These are phyloP conservation scores for Cephus spinipes DNA, from an alignment of 2,888 invertebrate genomes.

Conservation along the genomic window DNA sequence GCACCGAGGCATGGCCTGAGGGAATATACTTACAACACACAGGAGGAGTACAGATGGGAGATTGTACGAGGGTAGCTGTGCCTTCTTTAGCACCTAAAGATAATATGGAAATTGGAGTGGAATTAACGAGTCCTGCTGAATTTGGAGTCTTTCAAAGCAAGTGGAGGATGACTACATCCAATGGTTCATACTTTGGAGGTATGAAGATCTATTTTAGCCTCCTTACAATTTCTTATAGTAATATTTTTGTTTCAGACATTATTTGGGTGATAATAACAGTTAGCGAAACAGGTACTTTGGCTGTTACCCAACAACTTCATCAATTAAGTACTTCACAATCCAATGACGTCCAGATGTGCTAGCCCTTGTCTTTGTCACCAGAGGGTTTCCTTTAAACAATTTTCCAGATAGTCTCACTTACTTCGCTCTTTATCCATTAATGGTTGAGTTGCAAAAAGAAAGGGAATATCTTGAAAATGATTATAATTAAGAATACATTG, in stretches of 20 bases:
- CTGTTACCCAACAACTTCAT: constrained; percentile 82
- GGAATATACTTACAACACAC: constrained; percentile 83
- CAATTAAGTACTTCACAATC: constrained; percentile 69
- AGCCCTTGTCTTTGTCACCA: constrained; percentile 45
- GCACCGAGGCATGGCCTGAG: constrained; percentile 88
- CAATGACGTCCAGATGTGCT: constrained; percentile 63
- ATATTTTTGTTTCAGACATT: constrained; percentile 72
- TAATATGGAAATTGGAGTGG: constrained; percentile 80
- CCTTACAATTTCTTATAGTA: constrained; percentile 8
- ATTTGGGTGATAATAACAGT: constrained; percentile 87
- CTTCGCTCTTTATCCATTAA: constrained; percentile 17
- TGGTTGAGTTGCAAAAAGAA: too few species aligned
- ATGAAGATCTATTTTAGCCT: constrained; percentile 40
- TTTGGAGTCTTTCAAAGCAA: constrained; percentile 85
- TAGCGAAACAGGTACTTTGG: constrained; percentile 83
- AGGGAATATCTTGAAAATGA: too few species aligned
- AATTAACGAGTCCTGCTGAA: constrained; percentile 81
- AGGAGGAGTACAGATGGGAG: constrained; percentile 76
- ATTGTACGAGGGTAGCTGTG: constrained; percentile 72
- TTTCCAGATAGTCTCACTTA: constrained; percentile 18
- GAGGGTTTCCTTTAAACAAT: constrained; percentile 22
- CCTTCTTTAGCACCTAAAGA: constrained; percentile 82
- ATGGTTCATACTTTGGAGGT: constrained; percentile 95
- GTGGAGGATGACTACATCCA: constrained; percentile 90
- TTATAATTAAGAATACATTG: too few species aligned